Evolutionary conservation across 1,140 invertebrate genomes (phyloP), one percentile per base, ranked within the genome.

Genomic region (Trinorchestia longiramus): DNA sequence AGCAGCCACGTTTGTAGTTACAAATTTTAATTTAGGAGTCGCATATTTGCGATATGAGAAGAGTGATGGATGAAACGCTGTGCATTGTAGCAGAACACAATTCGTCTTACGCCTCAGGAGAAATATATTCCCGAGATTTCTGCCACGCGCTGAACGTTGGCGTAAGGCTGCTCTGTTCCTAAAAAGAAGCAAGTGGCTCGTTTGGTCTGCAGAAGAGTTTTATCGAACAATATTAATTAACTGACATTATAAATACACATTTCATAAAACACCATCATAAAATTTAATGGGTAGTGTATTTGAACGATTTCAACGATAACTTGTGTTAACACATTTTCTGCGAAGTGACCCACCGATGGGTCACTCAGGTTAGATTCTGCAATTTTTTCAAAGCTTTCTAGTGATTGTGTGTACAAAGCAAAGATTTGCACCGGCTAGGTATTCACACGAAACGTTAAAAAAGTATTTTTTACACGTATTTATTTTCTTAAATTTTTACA

Each of bases 31-130:
- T 94, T 94, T 94, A 47, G 44, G 92, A 40, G 3, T 94, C 92
- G 92, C 92, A 94, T 94, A 94, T 94, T 94, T 94, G 92, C 92
- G 43, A 94, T 94, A 94, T 94, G 92, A 94, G 44, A 94, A 43
- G 92, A 0, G 44, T 47, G 92, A 94, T 94, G 44, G 92, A 94
- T 94, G 92, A 94, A 94, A 44, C 92, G 36, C 43, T 43, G 43
- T 94, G 92, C 92, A 94, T 94, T 94, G 47, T 47, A 43, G 6
- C 92, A 47, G 6, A 0, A n/a, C 43, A 43, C 44, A 43, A 45
- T 94, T 47, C 92, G 43, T 45, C 44, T 94, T 47, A 4, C 40
- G 43, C 43, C 17, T 0, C 92, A 8, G 43, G 40, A 43, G 17
- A 43, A 43, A 90, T 19, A 90, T 42, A 41, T 90, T 41, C 41